Conservation (phyloP, 2,888 invertebrate genomes). For the Troglohyphantes excavatus region DNA sequence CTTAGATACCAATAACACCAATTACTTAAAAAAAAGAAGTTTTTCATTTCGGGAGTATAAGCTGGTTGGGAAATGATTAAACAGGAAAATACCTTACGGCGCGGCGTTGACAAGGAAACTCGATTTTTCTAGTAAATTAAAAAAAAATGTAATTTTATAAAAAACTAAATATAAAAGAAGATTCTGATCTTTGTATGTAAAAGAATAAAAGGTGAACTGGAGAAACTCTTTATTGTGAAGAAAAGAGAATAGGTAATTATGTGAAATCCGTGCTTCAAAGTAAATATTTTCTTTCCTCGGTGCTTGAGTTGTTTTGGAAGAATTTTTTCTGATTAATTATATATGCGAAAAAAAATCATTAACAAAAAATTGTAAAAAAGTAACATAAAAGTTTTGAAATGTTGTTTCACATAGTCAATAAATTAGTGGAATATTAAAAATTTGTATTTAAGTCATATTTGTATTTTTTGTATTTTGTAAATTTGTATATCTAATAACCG, state of each 20-base stretch:
- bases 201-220: not conserved
- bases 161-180: not conserved
- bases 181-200: too few relatives aligned
- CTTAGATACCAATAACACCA: slow-evolving; percentile 31
- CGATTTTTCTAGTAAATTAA: not conserved
- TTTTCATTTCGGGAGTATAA: not conserved
- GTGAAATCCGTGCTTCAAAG: not conserved
- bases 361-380: too few relatives aligned
- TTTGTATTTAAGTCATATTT: too few relatives aligned
- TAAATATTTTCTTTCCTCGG: not conserved
- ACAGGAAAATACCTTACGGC: not conserved
- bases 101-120: not conserved
- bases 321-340: too few relatives aligned
- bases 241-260: not conserved
- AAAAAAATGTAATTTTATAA: not conserved
- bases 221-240: not conserved
- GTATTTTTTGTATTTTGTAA: too few relatives aligned
- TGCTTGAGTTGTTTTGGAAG: too few relatives aligned
- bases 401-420: too few relatives aligned
- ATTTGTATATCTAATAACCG: too few relatives aligned
- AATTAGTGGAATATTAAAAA: too few relatives aligned
- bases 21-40: slow-evolving; percentile 9
- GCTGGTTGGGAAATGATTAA: slow-evolving; percentile 15
- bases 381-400: too few relatives aligned
- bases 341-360: too few relatives aligned